Evolutionary conservation across 2,888 invertebrate genomes (phyloP).

Genomic region (Dynastes tityus): DNA sequence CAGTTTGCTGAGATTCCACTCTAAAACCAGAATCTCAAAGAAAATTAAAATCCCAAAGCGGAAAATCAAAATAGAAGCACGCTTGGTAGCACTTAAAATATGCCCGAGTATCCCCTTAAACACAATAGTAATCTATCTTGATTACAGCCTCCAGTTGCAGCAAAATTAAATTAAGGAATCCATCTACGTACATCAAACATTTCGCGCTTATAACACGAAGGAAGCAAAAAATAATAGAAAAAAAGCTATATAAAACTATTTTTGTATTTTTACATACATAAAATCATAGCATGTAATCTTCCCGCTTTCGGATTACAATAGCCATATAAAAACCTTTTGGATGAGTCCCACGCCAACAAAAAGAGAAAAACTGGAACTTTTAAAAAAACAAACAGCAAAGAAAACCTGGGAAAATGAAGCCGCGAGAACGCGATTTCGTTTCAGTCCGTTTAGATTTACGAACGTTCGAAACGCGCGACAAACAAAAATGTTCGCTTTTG

Average conservation of each 20-base stretch:
- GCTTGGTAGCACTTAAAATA: too few relatives aligned
- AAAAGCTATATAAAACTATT: neutral
- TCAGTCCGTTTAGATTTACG: constrained; percentile 25
- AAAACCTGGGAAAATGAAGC: constrained; percentile 9
- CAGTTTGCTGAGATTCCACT: too few relatives aligned
- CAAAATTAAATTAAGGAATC: constrained; percentile 4
- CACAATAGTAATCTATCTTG: neutral
- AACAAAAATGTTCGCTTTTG: constrained; percentile 7
- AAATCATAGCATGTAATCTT: constrained; percentile 26
- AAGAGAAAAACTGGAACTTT: constrained; percentile 1
- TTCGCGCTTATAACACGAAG: neutral
- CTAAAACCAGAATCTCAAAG: too few relatives aligned
- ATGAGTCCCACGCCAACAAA: constrained; percentile 19
- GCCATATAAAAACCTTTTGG: constrained; percentile 23
- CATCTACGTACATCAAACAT: neutral
- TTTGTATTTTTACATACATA: constrained; percentile 17
- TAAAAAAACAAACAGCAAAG: constrained; percentile 3
- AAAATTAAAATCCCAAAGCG: too few relatives aligned
- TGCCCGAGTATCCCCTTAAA: too few relatives aligned
- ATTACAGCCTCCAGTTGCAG: neutral
- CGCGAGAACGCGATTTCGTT: constrained; percentile 6
- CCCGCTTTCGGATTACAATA: constrained; percentile 33
- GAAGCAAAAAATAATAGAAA: neutral
- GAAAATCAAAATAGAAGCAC: too few relatives aligned
- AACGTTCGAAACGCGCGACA: constrained; percentile 16